These are phyloP conservation scores for Megastigmus dorsalis DNA, from an alignment of 2,888 invertebrate species.

Conservation along the genomic window DNA sequence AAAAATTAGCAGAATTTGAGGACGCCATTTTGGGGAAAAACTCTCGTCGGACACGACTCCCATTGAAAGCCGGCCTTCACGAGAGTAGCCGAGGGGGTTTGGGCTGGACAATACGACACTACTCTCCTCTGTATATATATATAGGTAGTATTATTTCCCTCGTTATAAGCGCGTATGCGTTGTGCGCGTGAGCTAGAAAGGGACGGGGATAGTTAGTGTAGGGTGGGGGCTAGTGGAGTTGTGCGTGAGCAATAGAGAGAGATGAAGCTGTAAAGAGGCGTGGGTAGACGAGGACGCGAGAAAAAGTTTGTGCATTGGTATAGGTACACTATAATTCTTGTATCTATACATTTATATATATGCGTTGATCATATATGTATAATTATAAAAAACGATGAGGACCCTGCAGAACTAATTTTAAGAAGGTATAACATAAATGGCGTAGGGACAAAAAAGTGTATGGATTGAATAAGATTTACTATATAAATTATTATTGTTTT, in stretches of 20 bases:
- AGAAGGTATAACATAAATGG: no score
- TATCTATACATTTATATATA: no score
- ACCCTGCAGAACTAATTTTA: no score
- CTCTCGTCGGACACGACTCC: constrained; percentile 2
- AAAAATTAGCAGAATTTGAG: constrained; percentile 45
- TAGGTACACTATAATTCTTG: no score
- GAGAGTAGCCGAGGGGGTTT: constrained; percentile 20
- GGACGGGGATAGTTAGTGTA: not conserved
- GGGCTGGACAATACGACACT: constrained; percentile 40
- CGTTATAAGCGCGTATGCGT: not conserved
- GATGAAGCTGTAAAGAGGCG: constrained; percentile 1
- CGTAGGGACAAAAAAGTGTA: no score
- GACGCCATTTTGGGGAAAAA: constrained; percentile 50
- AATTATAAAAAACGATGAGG: no score
- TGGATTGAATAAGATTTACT: no score
- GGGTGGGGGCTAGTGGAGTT: not conserved
- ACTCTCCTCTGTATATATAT: no score
- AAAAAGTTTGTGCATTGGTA: no score
- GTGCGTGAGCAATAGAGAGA: not conserved
- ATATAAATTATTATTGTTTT: no score
- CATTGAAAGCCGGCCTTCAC: constrained; percentile 30
- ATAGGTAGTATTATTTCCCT: no score
- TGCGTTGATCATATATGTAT: no score
- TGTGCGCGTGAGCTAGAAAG: not conserved
- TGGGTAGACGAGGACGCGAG: not conserved